Evolutionary conservation across 2,797 vertebrate species (phyloP).

Genomic region (Pipistrellus nathusii): DNA sequence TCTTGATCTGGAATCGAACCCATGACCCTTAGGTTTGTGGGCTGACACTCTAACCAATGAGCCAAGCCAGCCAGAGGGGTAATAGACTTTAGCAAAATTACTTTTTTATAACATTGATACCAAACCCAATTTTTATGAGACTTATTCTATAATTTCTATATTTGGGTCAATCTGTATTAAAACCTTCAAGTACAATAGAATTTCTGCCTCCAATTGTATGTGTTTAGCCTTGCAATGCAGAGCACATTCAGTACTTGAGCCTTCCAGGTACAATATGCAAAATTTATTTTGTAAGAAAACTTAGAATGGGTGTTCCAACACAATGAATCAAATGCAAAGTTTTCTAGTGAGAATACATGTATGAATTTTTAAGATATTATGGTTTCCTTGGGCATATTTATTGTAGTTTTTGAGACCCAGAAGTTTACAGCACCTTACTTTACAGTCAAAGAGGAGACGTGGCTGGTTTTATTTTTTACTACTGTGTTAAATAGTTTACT

Average conservation of each 20-base stretch:
- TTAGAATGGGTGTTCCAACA: slow-evolving; percentile 13
- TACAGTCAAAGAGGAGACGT: slow-evolving; percentile 4
- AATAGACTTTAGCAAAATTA: background rate
- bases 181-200: slow-evolving; percentile 49
- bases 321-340: slow-evolving; percentile 58
- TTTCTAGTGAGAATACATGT: slow-evolving; percentile 37
- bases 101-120: background rate
- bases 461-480: slow-evolving; percentile 54
- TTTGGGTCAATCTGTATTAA: slow-evolving; percentile 36
- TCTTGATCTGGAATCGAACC: no score
- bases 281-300: slow-evolving; percentile 53
- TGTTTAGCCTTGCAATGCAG: background rate
- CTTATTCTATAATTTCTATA: background rate
- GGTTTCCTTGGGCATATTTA: background rate
- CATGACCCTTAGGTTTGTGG: no score
- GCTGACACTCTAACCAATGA: no score
- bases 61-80: no score
- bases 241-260: background rate
- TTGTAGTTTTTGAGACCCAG: slow-evolving; percentile 13
- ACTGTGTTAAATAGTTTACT: slow-evolving; percentile 66
- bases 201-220: background rate
- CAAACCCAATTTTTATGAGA: background rate
- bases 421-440: slow-evolving; percentile 28
- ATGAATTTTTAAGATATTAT: slow-evolving; percentile 52
- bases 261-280: background rate